Conservation (phyloP, 2,113 vertebrate species). For the Ariopsis seemanni region DNA sequence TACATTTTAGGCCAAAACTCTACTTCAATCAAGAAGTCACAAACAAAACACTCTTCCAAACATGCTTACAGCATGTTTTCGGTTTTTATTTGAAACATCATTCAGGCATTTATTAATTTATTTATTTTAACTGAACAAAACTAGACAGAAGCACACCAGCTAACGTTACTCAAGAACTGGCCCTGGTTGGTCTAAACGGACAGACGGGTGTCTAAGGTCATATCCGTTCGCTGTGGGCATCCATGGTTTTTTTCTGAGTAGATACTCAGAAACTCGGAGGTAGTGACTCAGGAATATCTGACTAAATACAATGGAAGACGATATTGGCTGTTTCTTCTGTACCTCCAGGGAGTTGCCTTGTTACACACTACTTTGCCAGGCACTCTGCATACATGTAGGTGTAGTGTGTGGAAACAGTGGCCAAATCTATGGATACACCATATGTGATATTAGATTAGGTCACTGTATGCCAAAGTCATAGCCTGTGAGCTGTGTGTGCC, state of each 20-base stretch:
- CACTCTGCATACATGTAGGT: neutral
- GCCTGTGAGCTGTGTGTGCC: conserved; percentile 32
- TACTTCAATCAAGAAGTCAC: neutral
- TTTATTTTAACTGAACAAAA: neutral
- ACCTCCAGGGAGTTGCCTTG: neutral
- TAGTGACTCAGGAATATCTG: neutral
- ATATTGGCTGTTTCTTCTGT: neutral
- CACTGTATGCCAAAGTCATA: conserved; percentile 1
- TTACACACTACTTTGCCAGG: neutral
- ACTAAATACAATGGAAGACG: neutral
- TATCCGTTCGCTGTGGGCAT: neutral
- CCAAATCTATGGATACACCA: neutral
- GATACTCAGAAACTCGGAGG: neutral
- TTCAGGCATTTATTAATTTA: neutral
- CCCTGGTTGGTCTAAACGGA: neutral
- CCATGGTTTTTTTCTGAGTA: neutral
- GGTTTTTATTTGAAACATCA: neutral
- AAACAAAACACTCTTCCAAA: conserved; percentile 6
- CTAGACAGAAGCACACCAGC: neutral
- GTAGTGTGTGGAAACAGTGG: neutral
- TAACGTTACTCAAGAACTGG: neutral
- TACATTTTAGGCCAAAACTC: neutral
- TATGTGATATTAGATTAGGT: neutral
- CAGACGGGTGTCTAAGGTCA: neutral
- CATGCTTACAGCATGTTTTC: conserved; percentile 9